phyloP scores from a whole-genome alignment of 2,797 vertebrate species.

The Lerista edwardsae region DNA sequence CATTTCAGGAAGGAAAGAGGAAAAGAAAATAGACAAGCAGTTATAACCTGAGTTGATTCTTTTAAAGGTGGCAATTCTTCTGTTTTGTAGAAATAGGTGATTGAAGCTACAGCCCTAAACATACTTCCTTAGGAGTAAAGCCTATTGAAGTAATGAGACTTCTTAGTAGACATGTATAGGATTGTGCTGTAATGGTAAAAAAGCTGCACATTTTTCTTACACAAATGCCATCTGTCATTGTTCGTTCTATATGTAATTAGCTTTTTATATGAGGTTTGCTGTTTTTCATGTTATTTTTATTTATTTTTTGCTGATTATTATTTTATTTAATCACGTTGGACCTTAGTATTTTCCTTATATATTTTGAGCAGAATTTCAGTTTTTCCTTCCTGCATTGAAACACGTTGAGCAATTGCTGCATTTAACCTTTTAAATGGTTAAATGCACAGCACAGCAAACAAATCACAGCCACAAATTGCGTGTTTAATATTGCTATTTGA shows the following conservation, averaged over 20 bases:
- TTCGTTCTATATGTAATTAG: slow-evolving; percentile 51
- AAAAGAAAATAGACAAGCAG: neutral
- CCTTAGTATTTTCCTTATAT: neutral
- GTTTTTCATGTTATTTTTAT: neutral
- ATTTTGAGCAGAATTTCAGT: neutral
- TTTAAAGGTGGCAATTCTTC: neutral
- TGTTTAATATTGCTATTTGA: neutral
- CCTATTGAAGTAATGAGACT: too few relatives aligned
- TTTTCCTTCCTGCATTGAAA: neutral
- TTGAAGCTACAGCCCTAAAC: too few relatives aligned
- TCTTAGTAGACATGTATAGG: too few relatives aligned
- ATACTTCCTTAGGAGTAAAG: too few relatives aligned
- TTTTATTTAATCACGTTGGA: slow-evolving; percentile 14
- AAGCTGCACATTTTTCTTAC: too few relatives aligned
- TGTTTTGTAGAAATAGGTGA: neutral
- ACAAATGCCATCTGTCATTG: slow-evolving; percentile 57
- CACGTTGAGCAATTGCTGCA: neutral
- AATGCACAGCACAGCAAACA: neutral
- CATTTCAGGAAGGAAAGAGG: slow-evolving; percentile 1
- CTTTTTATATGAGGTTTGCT: slow-evolving; percentile 8
- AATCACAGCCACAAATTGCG: neutral
- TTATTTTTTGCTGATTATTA: slow-evolving; percentile 33
- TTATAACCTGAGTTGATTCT: neutral
- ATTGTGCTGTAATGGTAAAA: neutral
- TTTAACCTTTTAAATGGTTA: neutral